Evolutionary conservation across 1,140 invertebrate genomes (phyloP), one percentile per base, ranked within the genome.

Genomic region (Trichonephila inaurata): DNA sequence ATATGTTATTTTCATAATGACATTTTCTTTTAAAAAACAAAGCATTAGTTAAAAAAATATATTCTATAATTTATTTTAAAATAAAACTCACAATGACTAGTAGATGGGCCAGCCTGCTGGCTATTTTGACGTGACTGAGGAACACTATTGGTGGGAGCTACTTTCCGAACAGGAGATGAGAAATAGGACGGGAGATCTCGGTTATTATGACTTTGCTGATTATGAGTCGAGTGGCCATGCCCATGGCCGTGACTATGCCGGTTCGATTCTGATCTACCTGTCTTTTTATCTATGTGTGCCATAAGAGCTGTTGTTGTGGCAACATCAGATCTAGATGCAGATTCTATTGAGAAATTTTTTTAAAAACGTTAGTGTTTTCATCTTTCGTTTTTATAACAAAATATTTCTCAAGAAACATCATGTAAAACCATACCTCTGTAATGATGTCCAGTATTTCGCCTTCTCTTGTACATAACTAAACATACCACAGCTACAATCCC

Each of bases 401-500:
- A 24, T 87, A 28, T 6, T 28, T 10, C 21, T 62, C 0, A 61
- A 19, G 51, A 87, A 14, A 87, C 51, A n/a, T 62, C 19, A 87
- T 24, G n/a, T 69, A 69, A n/a, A 69, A 51, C 16, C 28, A 16
- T 93, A 87, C 92, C 92, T 94, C 94, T 94, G 72, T 94, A 94
- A 66, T 94, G 94, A 92, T 94, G 94, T 21, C 92, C 81, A 58
- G 92, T 89, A 28, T 93, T 94, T 18, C 94, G 51, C n/a, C 94
- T 64, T 12, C 94, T 83, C 44, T 94, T 94, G 58, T 95, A 95
- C 91, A 95, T 92, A 28, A 95, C 94, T 12, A 95, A 44, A 91
- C 95, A 95, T 12, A 95, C 94, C 3, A 95, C 95, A 24, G 95
- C 95, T 77, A 95, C 93, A 62, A 94, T 94, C 1, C 95, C 95